Conservation (phyloP, 1,140 invertebrate species). For the Drosophila sp. region DNA sequence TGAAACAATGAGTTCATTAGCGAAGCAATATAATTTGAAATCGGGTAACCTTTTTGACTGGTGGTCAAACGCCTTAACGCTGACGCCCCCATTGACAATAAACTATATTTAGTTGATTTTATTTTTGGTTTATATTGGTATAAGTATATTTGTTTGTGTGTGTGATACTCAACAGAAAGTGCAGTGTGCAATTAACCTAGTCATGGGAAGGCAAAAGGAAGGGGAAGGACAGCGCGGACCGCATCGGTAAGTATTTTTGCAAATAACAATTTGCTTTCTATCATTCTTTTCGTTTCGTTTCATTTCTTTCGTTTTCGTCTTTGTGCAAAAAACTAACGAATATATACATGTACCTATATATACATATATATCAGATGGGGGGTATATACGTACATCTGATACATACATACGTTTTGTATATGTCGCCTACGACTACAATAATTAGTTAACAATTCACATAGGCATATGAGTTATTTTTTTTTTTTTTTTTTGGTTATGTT, state of each 20-base stretch:
- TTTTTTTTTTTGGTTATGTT: conserved; percentile 3
- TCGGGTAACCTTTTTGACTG: too few relatives aligned
- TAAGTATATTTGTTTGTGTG: background rate
- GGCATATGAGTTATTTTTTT: background rate
- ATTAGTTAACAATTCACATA: conserved; percentile 53
- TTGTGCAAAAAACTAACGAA: conserved; percentile 28
- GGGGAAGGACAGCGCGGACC: background rate
- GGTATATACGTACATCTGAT: too few relatives aligned
- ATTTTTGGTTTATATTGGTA: conserved; percentile 5
- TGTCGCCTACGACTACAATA: conserved; percentile 45
- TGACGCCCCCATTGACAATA: background rate
- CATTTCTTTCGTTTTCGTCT: background rate
- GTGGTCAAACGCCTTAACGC: background rate
- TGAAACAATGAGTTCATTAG: too few relatives aligned
- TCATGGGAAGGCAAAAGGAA: background rate
- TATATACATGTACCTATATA: conserved; percentile 29
- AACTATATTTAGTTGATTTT: background rate
- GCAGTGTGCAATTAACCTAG: conserved; percentile 14
- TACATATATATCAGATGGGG: too few relatives aligned
- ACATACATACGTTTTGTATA: background rate
- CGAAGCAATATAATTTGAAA: too few relatives aligned
- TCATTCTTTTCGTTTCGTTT: conserved; percentile 10
- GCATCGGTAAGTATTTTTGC: conserved; percentile 21
- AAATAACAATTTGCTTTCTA: conserved; percentile 45
- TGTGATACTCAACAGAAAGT: conserved; percentile 8